Evolutionary conservation across 1,140 invertebrate genomes (phyloP).

Genomic region (Neodiprion fabricii): DNA sequence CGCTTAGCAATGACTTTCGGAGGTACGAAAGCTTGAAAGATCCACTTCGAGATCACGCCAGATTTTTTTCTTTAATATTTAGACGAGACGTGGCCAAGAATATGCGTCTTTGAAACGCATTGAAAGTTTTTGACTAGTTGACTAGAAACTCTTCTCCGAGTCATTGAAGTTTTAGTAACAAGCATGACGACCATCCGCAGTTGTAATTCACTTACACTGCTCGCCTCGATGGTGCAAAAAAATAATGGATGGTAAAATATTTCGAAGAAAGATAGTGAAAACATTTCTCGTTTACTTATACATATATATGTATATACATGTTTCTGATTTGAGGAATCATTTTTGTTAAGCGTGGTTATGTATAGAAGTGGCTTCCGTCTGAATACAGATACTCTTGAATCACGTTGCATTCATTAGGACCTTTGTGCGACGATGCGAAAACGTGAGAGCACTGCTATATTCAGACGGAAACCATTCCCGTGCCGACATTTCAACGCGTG

Average conservation of each 20-base stretch:
- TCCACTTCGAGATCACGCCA: neutral
- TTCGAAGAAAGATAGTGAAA: neutral
- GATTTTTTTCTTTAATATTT: neutral
- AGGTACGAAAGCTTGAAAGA: neutral
- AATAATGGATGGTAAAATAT: neutral
- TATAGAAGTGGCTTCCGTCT: too few species aligned
- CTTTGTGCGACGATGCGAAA: too few species aligned
- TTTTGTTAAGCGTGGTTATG: too few species aligned
- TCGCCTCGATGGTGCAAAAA: neutral
- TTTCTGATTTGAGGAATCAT: too few species aligned
- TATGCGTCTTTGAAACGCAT: neutral
- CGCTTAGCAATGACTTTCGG: neutral
- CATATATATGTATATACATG: too few species aligned
- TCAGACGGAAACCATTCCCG: too few species aligned
- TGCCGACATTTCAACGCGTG: too few species aligned
- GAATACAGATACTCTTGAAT: too few species aligned
- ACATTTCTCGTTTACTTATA: too few species aligned
- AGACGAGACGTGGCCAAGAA: neutral
- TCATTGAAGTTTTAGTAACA: neutral
- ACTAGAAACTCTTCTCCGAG: neutral
- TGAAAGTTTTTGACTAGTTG: too few species aligned
- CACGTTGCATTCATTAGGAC: too few species aligned
- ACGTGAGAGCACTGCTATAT: too few species aligned
- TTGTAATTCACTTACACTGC: neutral
- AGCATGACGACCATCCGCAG: neutral